Percentiles rank a stretch among this genome's conserved stretches.
phyloP scores from a whole-genome alignment of 2,888 invertebrate genomes.

The Esperia sulphurella region DNA sequence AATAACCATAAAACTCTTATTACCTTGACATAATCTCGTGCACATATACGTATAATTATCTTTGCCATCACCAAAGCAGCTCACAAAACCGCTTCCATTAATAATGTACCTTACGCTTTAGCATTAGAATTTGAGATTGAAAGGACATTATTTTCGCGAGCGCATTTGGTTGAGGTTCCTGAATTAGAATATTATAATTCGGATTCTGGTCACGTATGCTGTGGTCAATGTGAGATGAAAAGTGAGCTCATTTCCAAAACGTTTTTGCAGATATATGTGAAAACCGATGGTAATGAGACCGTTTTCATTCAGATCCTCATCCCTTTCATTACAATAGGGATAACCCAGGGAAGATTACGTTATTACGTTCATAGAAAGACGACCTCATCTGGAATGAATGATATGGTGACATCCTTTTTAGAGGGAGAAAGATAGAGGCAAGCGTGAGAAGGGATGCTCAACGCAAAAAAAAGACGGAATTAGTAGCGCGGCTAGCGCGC shows the following conservation, averaged over 20 bases:
- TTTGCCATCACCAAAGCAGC: too few species aligned
- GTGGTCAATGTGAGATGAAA: slow-evolving; percentile 9
- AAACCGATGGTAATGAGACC: neutral
- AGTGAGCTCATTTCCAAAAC: slow-evolving; percentile 2
- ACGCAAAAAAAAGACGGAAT: too few species aligned
- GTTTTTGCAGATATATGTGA: neutral
- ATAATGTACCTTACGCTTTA: neutral
- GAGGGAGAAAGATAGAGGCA: too few species aligned
- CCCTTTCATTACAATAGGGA: too few species aligned
- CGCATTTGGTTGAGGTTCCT: neutral
- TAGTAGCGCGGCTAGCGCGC: too few species aligned
- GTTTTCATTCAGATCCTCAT: neutral
- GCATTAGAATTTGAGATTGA: neutral
- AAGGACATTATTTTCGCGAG: neutral
- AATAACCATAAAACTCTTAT: slow-evolving; percentile 6
- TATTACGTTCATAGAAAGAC: too few species aligned
- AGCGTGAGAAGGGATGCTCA: too few species aligned
- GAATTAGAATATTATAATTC: slow-evolving; percentile 6
- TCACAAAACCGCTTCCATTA: neutral
- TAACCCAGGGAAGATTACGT: too few species aligned
- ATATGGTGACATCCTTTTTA: too few species aligned
- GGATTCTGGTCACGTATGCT: slow-evolving; percentile 4
- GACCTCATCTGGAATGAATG: too few species aligned
- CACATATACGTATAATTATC: too few species aligned
- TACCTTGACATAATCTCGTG: slow-evolving; percentile 5